phyloP scores from a whole-genome alignment of 2,113 vertebrate genomes.

The Heterotis niloticus region DNA sequence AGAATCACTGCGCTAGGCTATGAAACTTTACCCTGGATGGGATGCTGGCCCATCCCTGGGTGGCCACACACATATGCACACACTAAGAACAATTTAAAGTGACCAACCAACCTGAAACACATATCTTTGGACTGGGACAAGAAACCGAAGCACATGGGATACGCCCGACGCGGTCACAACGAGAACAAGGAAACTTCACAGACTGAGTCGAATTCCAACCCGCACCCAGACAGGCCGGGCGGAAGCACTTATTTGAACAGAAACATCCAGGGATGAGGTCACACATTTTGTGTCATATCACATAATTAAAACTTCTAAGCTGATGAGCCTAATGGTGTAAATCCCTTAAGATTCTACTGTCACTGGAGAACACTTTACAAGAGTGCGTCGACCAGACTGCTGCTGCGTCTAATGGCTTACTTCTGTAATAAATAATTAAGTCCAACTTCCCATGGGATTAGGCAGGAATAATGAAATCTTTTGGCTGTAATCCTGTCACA shows the following conservation, averaged over 20 bases:
- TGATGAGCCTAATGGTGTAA: neutral
- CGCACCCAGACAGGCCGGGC: neutral
- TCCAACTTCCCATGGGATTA: neutral
- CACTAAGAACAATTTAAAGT: too few species aligned
- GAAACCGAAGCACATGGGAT: too few species aligned
- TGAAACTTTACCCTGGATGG: too few species aligned
- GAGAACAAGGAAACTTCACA: neutral
- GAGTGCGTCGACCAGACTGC: neutral
- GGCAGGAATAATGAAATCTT: constrained; percentile 19
- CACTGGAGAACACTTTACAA: neutral
- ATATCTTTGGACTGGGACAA: neutral
- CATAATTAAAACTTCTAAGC: neutral
- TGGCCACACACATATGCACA: neutral
- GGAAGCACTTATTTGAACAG: too few species aligned
- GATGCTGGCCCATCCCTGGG: neutral
- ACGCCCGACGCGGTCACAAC: too few species aligned
- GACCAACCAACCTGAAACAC: too few species aligned
- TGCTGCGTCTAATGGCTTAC: neutral
- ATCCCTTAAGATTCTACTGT: neutral
- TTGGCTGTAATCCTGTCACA: constrained; percentile 20
- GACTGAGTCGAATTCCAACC: neutral
- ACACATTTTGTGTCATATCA: neutral
- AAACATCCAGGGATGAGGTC: neutral
- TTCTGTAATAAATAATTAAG: constrained; percentile 12
- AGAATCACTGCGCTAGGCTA: too few species aligned